Conservation (phyloP, 2,888 invertebrate species). For the Thereva unica region DNA sequence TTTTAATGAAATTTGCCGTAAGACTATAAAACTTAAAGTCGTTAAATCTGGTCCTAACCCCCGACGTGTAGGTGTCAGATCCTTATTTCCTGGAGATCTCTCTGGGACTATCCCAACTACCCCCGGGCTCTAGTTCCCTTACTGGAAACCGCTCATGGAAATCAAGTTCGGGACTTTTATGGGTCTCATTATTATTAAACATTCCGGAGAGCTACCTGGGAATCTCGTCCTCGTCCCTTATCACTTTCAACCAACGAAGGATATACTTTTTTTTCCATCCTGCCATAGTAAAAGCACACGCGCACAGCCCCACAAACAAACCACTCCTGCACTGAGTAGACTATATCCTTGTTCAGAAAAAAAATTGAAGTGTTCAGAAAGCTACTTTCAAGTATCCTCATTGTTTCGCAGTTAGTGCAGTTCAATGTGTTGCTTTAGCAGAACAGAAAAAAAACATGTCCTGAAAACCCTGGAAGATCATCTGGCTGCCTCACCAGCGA, state of each 20-base stretch:
- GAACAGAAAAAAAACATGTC: slow-evolving; percentile 5
- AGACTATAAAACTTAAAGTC: slow-evolving; percentile 38
- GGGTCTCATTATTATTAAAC: slow-evolving; percentile 35
- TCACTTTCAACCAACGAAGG: slow-evolving; percentile 1
- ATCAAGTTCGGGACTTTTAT: slow-evolving; percentile 30
- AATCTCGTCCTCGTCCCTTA: slow-evolving; percentile 8
- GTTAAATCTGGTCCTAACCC: slow-evolving; percentile 38
- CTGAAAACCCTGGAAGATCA: slow-evolving; percentile 4
- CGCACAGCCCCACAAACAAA: not conserved
- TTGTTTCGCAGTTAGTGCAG: slow-evolving; percentile 33
- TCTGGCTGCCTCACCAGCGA: slow-evolving; percentile 18
- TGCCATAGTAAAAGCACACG: slow-evolving; percentile 26
- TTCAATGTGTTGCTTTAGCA: slow-evolving; percentile 34
- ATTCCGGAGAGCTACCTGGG: slow-evolving; percentile 24
- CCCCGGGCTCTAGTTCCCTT: slow-evolving; percentile 1
- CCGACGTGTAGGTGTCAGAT: slow-evolving; percentile 35
- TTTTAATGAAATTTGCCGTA: slow-evolving; percentile 39
- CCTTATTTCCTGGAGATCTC: slow-evolving; percentile 16
- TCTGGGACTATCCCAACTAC: slow-evolving; percentile 23
- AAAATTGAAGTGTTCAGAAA: slow-evolving; percentile 7
- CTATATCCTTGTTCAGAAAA: too few relatives aligned
- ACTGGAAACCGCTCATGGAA: slow-evolving; percentile 29
- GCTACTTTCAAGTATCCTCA: slow-evolving; percentile 24
- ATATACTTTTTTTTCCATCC: slow-evolving; percentile 14
- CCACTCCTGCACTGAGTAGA: not conserved